These are phyloP conservation scores for Thumatha senex DNA, from an alignment of 2,888 invertebrate species.

Conservation along the genomic window DNA sequence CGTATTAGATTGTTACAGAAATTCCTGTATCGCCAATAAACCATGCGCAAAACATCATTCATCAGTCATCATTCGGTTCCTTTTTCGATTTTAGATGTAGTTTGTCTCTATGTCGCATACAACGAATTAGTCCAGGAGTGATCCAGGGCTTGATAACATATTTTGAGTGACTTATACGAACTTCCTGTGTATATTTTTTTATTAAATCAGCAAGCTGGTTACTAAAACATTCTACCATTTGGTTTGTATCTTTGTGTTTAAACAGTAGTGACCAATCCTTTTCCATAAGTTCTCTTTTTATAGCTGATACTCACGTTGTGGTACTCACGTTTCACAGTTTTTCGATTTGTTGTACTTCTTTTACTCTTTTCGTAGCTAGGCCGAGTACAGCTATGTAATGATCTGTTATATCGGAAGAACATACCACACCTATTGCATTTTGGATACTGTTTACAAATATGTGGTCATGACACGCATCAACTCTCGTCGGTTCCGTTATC, in stretches of 20 bases:
- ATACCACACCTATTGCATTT: conserved; percentile 8
- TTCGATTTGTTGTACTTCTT: too few relatives aligned
- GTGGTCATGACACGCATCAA: conserved; percentile 17
- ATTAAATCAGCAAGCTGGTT: background rate
- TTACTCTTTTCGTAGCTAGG: too few relatives aligned
- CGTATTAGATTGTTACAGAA: background rate
- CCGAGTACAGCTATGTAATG: background rate
- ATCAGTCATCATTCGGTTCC: background rate
- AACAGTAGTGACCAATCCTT: background rate
- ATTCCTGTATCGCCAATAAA: background rate
- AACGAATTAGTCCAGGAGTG: conserved; percentile 1
- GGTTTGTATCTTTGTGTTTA: background rate
- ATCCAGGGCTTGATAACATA: background rate
- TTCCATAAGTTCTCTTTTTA: background rate
- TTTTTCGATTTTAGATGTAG: background rate
- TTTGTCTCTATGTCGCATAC: conserved; percentile 1
- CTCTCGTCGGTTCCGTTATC: conserved; percentile 14
- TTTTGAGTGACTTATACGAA: background rate
- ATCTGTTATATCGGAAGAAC: conserved; percentile 5
- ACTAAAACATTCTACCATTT: background rate
- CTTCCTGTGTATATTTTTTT: background rate
- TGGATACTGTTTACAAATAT: conserved; percentile 4
- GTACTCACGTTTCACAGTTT: too few relatives aligned
- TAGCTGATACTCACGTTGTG: too few relatives aligned
- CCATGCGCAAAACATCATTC: background rate